phyloP scores from a whole-genome alignment of 1,140 invertebrate species.

The Zaprionus davidi region DNA sequence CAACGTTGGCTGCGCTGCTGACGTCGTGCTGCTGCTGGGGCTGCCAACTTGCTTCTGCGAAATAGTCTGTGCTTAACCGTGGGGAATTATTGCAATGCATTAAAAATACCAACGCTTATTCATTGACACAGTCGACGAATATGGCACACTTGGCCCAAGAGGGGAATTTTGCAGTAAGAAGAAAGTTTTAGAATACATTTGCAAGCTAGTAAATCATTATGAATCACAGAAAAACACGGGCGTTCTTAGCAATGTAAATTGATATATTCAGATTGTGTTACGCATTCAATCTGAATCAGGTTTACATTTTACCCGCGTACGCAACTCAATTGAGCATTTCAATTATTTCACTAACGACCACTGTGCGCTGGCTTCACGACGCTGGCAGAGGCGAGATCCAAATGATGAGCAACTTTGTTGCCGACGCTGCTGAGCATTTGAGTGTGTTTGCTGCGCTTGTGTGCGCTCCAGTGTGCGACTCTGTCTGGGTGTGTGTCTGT shows the following conservation, averaged over 20 bases:
- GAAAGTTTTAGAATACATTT: not conserved
- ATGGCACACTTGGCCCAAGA: conserved; percentile 11
- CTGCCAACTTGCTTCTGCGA: conserved; percentile 53
- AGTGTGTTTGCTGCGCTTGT: conserved; percentile 53
- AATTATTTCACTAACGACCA: conserved; percentile 29
- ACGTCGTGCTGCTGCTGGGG: conserved; percentile 20
- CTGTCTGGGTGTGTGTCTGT: conserved; percentile 19
- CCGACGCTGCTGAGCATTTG: conserved; percentile 53
- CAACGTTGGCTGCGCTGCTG: conserved; percentile 33
- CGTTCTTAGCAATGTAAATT: too few species aligned
- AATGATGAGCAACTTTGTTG: conserved; percentile 68
- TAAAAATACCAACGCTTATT: conserved; percentile 49
- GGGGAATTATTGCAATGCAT: conserved; percentile 61
- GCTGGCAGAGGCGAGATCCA: conserved; percentile 55
- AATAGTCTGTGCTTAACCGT: conserved; percentile 42
- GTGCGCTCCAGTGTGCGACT: not conserved
- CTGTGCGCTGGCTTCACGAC: conserved; percentile 35
- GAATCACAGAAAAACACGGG: too few species aligned
- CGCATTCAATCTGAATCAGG: too few species aligned
- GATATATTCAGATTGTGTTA: too few species aligned
- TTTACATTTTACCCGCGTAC: not conserved
- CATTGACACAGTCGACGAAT: conserved; percentile 44
- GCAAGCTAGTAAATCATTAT: not conserved
- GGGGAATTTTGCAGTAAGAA: not conserved
- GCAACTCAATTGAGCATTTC: conserved; percentile 9